Percentiles rank a stretch among this genome's conserved stretches.
Evolutionary conservation across 2,888 invertebrate species (phyloP).

Genomic region (Cerastis leucographa): DNA sequence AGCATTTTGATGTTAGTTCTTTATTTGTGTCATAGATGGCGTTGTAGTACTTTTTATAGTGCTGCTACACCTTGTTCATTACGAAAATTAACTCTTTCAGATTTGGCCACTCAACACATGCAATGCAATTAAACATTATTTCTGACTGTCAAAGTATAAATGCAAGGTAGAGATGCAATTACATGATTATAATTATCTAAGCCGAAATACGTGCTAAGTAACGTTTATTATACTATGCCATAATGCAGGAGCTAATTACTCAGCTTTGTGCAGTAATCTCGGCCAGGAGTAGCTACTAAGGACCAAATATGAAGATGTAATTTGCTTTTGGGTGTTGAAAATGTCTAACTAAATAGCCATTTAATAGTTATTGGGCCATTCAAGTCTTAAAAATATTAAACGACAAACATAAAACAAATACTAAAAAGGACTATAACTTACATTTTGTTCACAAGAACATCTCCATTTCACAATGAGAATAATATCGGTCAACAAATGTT

Average conservation of each 20-base stretch:
- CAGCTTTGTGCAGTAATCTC: neutral
- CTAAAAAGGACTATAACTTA: neutral
- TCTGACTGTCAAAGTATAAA: neutral
- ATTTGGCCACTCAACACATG: too few relatives aligned
- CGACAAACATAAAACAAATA: neutral
- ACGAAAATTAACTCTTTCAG: too few relatives aligned
- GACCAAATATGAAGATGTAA: neutral
- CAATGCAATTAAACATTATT: too few relatives aligned
- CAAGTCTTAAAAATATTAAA: neutral
- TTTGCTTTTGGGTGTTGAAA: neutral
- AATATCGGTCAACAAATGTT: constrained; percentile 43
- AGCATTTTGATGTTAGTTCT: too few relatives aligned
- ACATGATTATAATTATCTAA: neutral
- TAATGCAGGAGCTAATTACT: neutral
- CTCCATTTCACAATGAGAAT: constrained; percentile 31
- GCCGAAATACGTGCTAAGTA: neutral
- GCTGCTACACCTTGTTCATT: too few relatives aligned
- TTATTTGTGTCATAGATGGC: too few relatives aligned
- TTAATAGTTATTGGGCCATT: neutral
- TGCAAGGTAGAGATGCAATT: neutral
- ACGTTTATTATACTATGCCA: neutral
- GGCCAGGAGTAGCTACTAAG: neutral
- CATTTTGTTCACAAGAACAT: constrained; percentile 8
- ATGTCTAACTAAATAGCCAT: too few relatives aligned
- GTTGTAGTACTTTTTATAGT: too few relatives aligned